Evolutionary conservation across 2,113 vertebrate species (phyloP), one percentile per base, ranked within the genome.

Genomic region (Sakesphorus luctuosus): DNA sequence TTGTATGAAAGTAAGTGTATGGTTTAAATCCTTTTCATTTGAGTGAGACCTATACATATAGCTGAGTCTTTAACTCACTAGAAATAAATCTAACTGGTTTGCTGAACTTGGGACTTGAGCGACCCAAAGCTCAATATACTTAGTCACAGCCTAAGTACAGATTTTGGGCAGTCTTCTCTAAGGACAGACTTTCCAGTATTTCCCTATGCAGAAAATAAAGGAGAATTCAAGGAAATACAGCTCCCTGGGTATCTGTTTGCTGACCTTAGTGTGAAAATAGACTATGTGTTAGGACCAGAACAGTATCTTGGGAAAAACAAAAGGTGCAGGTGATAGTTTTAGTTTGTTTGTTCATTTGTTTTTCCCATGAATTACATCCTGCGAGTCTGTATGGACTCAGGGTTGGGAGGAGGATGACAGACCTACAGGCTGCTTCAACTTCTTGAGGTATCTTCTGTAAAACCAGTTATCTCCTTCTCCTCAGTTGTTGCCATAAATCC

Each of bases 361-460:
- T 81, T 43, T 31, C 10, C 3, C 11, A 33, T 31, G 33, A 61
- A 56, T 58, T 35, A 49, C 7, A 14, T 67, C 33, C 52, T 71
- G 19, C 0, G 0, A 29, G 2, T 62, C 12, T 58, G 2, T 52
- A 10, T 28, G 13, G 38, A 40, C 19, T 58, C 1, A 2, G 15
- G 10, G 11, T 0, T 53, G 33, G 5, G 2, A 11, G 6, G 2
- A 40, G 9, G 11, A n/a, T 52, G 56, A 33, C 4, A 38, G 63
- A 80, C 47, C 25, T 84, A 18, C 6, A 67, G 10, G 7, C 23
- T 18, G 0, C 33, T 88, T 92, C 44, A 69, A 0, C 18, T 86
- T 72, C 50, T 66, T 46, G 17, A 83, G 52, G 36, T 56, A 13
- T 0, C 1, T 83, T 79, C 35, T 73, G 1, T 80, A 53, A 90